Base-by-base conservation (phyloP, 2,797 vertebrate genomes). In the Paramormyrops hopkinsi region DNA sequence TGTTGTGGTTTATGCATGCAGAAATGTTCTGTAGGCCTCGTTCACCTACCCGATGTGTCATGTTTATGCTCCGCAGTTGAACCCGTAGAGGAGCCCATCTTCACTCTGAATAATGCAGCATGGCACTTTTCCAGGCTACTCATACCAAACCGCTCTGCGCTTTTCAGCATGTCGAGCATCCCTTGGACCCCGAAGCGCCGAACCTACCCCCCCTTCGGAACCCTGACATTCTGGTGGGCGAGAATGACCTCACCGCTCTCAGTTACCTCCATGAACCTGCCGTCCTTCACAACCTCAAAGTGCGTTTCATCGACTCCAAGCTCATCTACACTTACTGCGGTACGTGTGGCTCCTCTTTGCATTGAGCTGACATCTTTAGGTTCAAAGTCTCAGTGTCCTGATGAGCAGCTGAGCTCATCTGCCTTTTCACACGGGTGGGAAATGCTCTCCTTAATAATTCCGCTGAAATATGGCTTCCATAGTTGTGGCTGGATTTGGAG, bases 291-390 rank as follows among this genome's bases (percentile, higher is more conserved):
- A 99, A 99, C 95, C 97, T 99, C 88, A 96, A 96, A 95, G 97
- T 99, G 69, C 97, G 99, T 91, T 99, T 99, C 89, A 95, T 97
- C 1, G 98, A 99, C 94, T 99, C 98, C 25, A 99, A 97, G 91
- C 94, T 97, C 73, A 99, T 99, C 94, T 99, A 99, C 92, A 99
- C 99, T 0, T 99, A 99, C 89, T 99, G 99, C 89, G 99, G 99
- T 99, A 96, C 97, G 95, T 93, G 25, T 12, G 25, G 2, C 25
- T 69, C 29, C 62, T 29, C 25, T 69, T 33, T 33, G 25, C 25
- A 12, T 33, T 33, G 25, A 69, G 62, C 62, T 65, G 2, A 29
- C 59, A 29, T 48, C 46, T 12, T 48, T 50, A 48, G n/a, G 9
- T n/a, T 2, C 79, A 83, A 22, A 83, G 37, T 48, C 37, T 25